Base-by-base conservation (phyloP, 2,113 vertebrate species). In the Passer domesticus region DNA sequence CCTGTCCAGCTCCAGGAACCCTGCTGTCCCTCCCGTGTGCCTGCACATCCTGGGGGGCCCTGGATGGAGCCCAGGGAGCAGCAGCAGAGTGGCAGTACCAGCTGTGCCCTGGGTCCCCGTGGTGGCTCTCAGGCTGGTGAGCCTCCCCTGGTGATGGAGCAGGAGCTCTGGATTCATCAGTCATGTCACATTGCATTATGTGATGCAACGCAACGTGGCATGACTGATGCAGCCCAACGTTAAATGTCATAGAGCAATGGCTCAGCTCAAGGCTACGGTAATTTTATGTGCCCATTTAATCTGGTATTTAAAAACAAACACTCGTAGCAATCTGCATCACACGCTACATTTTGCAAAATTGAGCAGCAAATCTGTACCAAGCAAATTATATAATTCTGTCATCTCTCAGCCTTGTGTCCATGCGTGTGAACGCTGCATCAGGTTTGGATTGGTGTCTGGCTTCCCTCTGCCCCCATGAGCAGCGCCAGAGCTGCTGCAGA, bases 161-260 rank as follows among this genome's bases (percentile, higher is more conserved):
- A 59, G 87, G 92, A 95, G 95, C 24, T 80, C 92, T 94, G 96
- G 55, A 87, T 92, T 94, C 96, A 94, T 95, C 95, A 95, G 78
- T 89, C 96, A 94, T 96, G 96, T 97, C 95, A 96, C 94, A 94
- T 97, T 94, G n/a, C 84, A 96, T 97, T 96, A 96, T 30, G 92
- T 24, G 91, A 70, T 92, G 95, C 96, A 94, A 76, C 0, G 87
- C 95, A 96, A 94, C 87, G 1, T 6, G 94, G 89, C 95, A 95
- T 97, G 95, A 96, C 95, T 96, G 96, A 96, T 97, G 94, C 91
- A 87, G 91, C 67, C 83, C 94, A 97, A 96, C 95, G 53, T 94
- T 96, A 96, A 97, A 97, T 97, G 96, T 96, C 96, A 97, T 94
- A 85, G 96, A 96, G 96, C 96, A 97, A 96, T 92, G 95, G 94